Base-by-base conservation (phyloP, 2,113 vertebrate genomes). In the Hydropotes inermis region DNA sequence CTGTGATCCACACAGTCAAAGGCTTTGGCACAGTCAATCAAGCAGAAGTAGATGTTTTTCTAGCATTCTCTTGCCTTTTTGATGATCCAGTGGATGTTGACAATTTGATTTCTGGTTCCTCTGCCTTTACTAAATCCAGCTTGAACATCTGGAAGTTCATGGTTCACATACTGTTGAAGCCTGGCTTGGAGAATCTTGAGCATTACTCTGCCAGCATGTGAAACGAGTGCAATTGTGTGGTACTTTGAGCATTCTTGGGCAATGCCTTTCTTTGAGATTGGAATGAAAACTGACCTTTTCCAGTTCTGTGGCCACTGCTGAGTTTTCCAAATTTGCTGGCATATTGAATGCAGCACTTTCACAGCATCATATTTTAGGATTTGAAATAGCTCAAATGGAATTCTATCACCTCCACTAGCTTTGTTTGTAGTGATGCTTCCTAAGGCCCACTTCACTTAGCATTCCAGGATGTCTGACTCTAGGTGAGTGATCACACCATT, bases 81-180 rank as follows among this genome's bases (percentile, higher is more conserved):
- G 0, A 67, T 17, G 61, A 67, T n/a, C 33, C 33, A 67, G 33
- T 0, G 0, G 15, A 64, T 64, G 15, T 64, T n/a, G 61, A 33
- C 33, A n/a, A 67, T 67, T n/a, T 67, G 7, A n/a, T 67, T 16
- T 67, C 33, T n/a, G 4, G 17, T 67, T 67, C 33, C 7, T n/a
- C 61, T 67, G 61, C 7, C 61, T n/a, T 67, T 67, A n/a, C 61
- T 67, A 67, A 67, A 67, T 9, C 61, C 3, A 64, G 7, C 3
- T 67, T 67, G 33, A 67, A 16, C 61, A n/a, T 67, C 61, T n/a
- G 61, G 15, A n/a, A 67, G 7, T 19, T 67, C 61, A n/a, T 5
- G 3, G 16, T 19, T 67, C 33, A 67, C 0, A 1, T 17, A n/a
- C 16, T 67, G 4, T 17, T 67, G 16, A 19, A 67, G 61, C 1